Evolutionary conservation across 92 coral and sea anemone species (phyloP), one percentile per base, ranked within the genome.

Genomic region (Epizoanthus illoricatus): DNA sequence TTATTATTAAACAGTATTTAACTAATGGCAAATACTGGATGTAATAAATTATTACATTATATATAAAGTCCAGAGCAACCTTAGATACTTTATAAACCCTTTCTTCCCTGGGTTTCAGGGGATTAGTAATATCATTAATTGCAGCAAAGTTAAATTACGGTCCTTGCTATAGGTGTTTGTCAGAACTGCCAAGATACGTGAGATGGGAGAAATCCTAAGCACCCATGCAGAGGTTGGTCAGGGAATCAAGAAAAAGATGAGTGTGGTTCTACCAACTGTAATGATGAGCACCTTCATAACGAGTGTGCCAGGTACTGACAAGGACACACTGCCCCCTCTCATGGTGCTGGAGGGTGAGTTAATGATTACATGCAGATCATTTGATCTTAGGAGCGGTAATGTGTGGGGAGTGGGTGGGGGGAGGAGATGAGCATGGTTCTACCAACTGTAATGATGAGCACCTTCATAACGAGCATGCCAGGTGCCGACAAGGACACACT

Each of bases 381-480:
- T 12, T 64, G 16, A 8, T 8, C 41, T 24, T 3, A 64, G 33
- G 33, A n/a, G 47, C 10, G 13, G 16, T 11, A 7, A 43, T 19
- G 40, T 18, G 33, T 5, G 36, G 65, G 83, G 13, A 16, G 23
- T 43, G 43, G 61, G 55, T 59, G 19, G 61, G 21, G 15, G 56
- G 39, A n/a, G 68, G 2, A 81, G 71, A 76, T 89, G 43, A 90
- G 90, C 69, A 76, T 94, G 86, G 90, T 86, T 69, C 86, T 93
- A 68, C 90, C 94, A 1, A 87, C 89, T 58, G 88, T 92, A 11
- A 85, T 85, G 86, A 65, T 86, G 67, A 87, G 97, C 40, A 93
- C 99, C 3, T 96, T 96, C 68, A 91, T 96, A 82, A 96, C 99
- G 7, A 94, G 97, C 72, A 84, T 93, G 16, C 94, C 93, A 21